phyloP scores from a whole-genome alignment of 2,888 invertebrate species.

The Odontomyia ornata region DNA sequence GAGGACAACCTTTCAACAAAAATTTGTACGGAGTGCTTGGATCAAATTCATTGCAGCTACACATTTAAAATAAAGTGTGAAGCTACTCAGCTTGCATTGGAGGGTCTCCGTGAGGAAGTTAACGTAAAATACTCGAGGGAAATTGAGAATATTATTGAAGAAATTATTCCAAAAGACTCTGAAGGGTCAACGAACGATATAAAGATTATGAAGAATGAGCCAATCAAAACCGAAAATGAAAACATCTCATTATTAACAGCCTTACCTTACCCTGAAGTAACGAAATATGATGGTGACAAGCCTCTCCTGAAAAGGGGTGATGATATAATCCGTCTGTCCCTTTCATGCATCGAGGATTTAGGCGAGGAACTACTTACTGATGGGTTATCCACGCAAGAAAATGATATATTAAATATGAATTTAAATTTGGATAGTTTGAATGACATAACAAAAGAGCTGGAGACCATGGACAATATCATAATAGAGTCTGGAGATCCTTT shows the following conservation, averaged over 20 bases:
- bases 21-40: slow-evolving; percentile 8
- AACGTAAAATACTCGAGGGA: no score
- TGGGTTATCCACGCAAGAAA: neutral
- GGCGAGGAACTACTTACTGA: neutral
- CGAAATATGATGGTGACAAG: neutral
- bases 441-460: slow-evolving; percentile 1
- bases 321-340: neutral
- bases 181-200: neutral
- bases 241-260: no score
- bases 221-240: neutral
- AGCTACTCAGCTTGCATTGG: neutral
- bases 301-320: neutral
- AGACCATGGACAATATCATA: slow-evolving; percentile 20
- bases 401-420: slow-evolving; percentile 1
- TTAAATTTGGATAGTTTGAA: slow-evolving; percentile 3
- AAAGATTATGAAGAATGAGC: neutral
- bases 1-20: slow-evolving; percentile 5
- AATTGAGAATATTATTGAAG: neutral
- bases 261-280: no score
- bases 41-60: slow-evolving; percentile 28
- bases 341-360: no score
- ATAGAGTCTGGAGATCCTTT: slow-evolving; percentile 28
- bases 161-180: neutral
- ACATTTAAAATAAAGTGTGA: slow-evolving; percentile 27
- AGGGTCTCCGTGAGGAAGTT: neutral